These are phyloP conservation scores for Netelia virgata DNA, from an alignment of 2,888 invertebrate species.

Conservation along the genomic window DNA sequence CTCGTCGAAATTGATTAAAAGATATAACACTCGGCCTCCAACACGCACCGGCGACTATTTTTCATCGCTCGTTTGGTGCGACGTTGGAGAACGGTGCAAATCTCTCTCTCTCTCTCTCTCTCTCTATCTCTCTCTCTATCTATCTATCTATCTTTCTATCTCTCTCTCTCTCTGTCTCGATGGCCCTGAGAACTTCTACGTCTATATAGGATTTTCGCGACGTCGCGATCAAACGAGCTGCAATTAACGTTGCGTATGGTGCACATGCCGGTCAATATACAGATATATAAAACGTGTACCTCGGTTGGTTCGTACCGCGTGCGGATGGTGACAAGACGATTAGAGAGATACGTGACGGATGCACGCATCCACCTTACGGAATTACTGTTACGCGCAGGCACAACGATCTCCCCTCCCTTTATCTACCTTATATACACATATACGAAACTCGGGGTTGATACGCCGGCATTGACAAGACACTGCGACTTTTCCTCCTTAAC, in stretches of 20 bases:
- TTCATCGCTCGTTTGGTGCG: slow-evolving; percentile 38
- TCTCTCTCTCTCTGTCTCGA: slow-evolving; percentile 54
- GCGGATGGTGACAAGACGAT: slow-evolving; percentile 68
- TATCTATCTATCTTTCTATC: slow-evolving; percentile 52
- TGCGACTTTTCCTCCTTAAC: slow-evolving; percentile 54
- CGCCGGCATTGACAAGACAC: slow-evolving; percentile 48
- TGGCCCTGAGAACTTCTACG: slow-evolving; percentile 54
- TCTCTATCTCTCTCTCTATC: slow-evolving; percentile 55
- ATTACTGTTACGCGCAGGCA: slow-evolving; percentile 30
- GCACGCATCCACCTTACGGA: slow-evolving; percentile 63
- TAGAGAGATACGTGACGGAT: slow-evolving; percentile 69
- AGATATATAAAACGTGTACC: neutral
- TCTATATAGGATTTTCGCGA: slow-evolving; percentile 53
- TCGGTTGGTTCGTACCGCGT: slow-evolving; percentile 9
- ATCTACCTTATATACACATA: no score
- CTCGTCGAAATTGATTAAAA: slow-evolving; percentile 42
- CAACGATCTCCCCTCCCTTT: no score
- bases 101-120: slow-evolving; percentile 52
- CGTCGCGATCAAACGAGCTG: slow-evolving; percentile 60
- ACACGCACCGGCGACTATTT: slow-evolving; percentile 35
- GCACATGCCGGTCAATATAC: neutral
- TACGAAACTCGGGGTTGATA: slow-evolving; percentile 19
- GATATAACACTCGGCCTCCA: slow-evolving; percentile 24
- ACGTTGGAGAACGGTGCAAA: slow-evolving; percentile 1
- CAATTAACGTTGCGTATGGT: slow-evolving; percentile 62